Evolutionary conservation across 2,888 invertebrate genomes (phyloP).

Genomic region (Tenthredo scrophulariae): DNA sequence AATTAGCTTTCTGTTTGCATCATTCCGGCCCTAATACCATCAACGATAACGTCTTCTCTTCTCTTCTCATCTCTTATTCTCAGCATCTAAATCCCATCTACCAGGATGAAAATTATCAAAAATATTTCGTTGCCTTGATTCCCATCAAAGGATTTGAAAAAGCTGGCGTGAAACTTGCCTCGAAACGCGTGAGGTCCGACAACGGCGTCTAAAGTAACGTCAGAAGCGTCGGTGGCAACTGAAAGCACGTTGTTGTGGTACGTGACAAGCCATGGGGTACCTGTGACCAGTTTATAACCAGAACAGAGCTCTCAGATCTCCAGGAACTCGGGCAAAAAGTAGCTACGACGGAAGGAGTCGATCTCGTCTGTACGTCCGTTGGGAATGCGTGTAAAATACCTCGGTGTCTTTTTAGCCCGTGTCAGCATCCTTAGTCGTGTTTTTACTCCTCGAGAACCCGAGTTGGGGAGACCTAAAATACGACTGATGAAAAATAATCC

Average conservation of each 20-base stretch:
- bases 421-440: slow-evolving; percentile 37
- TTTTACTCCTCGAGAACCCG: slow-evolving; percentile 14
- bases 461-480: not conserved
- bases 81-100: not conserved
- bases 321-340: slow-evolving; percentile 55
- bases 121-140: not conserved
- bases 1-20: not conserved
- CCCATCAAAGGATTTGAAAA: slow-evolving; percentile 31
- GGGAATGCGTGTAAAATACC: slow-evolving; percentile 52
- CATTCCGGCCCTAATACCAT: not conserved
- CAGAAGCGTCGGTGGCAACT: slow-evolving; percentile 36
- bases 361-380: slow-evolving; percentile 1
- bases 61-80: not conserved
- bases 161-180: slow-evolving; percentile 39
- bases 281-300: slow-evolving; percentile 54
- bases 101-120: not conserved
- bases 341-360: slow-evolving; percentile 4
- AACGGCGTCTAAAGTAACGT: slow-evolving; percentile 41
- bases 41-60: not conserved
- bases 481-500: not conserved
- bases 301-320: slow-evolving; percentile 38
- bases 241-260: slow-evolving; percentile 30
- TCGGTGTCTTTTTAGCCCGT: slow-evolving; percentile 37
- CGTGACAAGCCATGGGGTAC: slow-evolving; percentile 46
- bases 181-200: slow-evolving; percentile 8